phyloP scores from a whole-genome alignment of 2,888 invertebrate species.

The Conistra vaccinii region DNA sequence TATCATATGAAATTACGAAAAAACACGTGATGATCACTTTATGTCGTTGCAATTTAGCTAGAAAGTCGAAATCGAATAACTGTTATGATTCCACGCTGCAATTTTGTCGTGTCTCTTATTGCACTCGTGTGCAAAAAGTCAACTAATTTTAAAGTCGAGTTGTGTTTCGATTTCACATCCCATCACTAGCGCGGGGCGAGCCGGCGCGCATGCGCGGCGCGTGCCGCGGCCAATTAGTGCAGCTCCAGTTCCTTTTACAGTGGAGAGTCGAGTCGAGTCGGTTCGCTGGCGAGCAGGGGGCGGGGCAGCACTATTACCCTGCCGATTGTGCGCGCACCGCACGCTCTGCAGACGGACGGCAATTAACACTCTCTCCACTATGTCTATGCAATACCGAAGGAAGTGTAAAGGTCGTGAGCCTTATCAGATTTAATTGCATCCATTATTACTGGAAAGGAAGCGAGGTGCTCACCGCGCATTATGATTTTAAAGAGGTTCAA shows the following conservation, averaged over 20 bases:
- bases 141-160: conserved; percentile 84
- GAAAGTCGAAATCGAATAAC: conserved; percentile 80
- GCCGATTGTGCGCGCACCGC: conserved; percentile 74
- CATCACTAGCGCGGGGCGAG: conserved; percentile 84
- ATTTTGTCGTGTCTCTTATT: conserved; percentile 76
- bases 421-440: conserved; percentile 88
- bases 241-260: conserved; percentile 89
- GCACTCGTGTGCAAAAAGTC: conserved; percentile 83
- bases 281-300: conserved; percentile 81
- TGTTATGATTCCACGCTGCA: conserved; percentile 76
- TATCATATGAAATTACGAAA: conserved; percentile 64
- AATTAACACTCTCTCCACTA: conserved; percentile 83
- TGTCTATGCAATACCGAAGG: conserved; percentile 77
- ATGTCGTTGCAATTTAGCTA: conserved; percentile 74
- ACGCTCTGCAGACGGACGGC: conserved; percentile 66
- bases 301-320: conserved; percentile 78
- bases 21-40: conserved; percentile 67
- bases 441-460: conserved; percentile 86
- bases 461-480: conserved; percentile 83
- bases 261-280: conserved; percentile 83
- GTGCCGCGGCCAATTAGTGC: conserved; percentile 90
- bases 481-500: conserved; percentile 85
- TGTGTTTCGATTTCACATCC: conserved; percentile 88
- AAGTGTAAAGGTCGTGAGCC: conserved; percentile 88
- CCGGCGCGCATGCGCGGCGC: conserved; percentile 85